Conservation (phyloP, 92 coral and sea anemone genomes). For the Pocillopora meandrina region DNA sequence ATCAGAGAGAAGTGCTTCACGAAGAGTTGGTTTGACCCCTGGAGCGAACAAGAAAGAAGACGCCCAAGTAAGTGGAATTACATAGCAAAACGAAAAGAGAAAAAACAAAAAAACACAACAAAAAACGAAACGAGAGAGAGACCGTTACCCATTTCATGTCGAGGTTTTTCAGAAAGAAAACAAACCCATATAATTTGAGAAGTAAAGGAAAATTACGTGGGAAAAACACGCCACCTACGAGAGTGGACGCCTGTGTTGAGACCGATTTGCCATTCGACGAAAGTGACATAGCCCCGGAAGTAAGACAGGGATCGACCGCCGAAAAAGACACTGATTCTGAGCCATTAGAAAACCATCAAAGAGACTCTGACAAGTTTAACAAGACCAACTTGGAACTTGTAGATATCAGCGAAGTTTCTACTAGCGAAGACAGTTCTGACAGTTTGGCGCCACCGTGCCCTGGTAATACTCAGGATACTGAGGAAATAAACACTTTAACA, state of each 20-base stretch:
- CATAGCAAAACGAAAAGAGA: too few species aligned
- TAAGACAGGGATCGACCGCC: neutral
- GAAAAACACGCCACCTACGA: constrained; percentile 1
- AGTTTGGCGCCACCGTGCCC: neutral
- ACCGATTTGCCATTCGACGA: constrained; percentile 37
- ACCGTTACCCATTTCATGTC: too few species aligned
- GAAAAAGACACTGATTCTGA: neutral
- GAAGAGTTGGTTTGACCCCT: too few species aligned
- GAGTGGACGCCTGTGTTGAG: constrained; percentile 21
- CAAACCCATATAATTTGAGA: neutral
- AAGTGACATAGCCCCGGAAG: constrained; percentile 14
- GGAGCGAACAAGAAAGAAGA: too few species aligned
- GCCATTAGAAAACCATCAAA: neutral
- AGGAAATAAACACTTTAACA: neutral
- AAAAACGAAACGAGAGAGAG: too few species aligned
- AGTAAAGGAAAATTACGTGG: neutral
- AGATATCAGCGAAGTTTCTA: neutral
- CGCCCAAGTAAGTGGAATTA: too few species aligned
- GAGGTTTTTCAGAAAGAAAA: neutral
- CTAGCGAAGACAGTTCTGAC: neutral
- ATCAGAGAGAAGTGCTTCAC: too few species aligned
- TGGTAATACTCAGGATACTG: neutral
- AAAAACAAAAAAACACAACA: too few species aligned
- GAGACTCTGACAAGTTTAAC: neutral
- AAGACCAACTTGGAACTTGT: constrained; percentile 11